Evolutionary conservation across 2,797 vertebrate species (phyloP).

Genomic region (Eulemur coronatus): DNA sequence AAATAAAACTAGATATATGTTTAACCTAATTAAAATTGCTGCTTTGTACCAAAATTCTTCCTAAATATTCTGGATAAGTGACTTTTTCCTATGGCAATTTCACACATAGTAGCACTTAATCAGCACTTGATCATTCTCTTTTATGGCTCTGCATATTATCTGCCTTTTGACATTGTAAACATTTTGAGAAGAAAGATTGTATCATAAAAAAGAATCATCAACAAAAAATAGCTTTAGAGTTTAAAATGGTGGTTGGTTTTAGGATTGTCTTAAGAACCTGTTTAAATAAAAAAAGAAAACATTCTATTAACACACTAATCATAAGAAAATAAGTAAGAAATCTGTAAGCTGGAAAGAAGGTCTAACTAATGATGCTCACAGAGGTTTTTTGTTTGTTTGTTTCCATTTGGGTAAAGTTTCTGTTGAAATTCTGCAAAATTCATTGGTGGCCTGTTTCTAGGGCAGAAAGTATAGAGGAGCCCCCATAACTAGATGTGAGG

Average conservation of each 20-base stretch:
- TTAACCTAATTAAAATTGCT: not conserved
- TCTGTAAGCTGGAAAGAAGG: not conserved
- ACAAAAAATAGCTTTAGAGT: not conserved
- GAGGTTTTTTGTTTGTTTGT: not conserved
- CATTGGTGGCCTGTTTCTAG: not conserved
- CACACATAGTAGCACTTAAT: not conserved
- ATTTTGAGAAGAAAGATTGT: not conserved
- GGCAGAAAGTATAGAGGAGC: not conserved
- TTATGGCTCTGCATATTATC: not conserved
- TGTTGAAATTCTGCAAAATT: not conserved
- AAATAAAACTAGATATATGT: constrained; percentile 22
- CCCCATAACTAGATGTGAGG: not conserved
- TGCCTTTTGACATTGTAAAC: not conserved
- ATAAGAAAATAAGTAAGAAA: not conserved
- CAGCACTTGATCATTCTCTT: not conserved
- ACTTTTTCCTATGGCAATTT: not conserved
- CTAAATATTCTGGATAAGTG: not conserved
- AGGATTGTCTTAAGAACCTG: not conserved
- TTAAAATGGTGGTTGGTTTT: not conserved
- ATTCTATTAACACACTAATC: not conserved
- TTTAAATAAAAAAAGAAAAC: not conserved
- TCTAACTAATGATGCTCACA: not conserved
- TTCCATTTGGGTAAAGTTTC: not conserved
- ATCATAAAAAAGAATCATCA: not conserved
- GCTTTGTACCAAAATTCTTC: not conserved